Percentiles rank a stretch among this genome's conserved stretches.
Conservation (phyloP, 2,113 vertebrate species). For the Phylloscopus trochilus region DNA sequence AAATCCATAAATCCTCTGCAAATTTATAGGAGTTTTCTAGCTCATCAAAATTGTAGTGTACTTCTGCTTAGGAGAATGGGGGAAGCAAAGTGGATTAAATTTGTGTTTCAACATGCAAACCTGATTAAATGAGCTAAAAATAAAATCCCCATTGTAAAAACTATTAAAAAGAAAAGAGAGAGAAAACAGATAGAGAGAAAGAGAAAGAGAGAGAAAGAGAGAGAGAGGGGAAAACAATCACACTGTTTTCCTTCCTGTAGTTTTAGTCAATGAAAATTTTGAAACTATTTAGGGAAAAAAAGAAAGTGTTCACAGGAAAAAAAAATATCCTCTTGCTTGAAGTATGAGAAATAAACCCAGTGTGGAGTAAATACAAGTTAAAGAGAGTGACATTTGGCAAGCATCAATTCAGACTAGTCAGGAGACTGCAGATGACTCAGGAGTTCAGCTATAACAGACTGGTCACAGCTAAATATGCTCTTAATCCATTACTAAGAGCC, state of each 20-base stretch:
- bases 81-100: neutral
- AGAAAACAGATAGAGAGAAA: too few relatives aligned
- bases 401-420: neutral
- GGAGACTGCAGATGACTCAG: neutral
- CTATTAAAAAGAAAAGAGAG: neutral
- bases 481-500: slow-evolving; percentile 28
- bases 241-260: neutral
- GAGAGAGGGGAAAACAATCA: neutral
- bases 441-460: neutral
- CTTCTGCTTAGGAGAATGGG: neutral
- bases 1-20: neutral
- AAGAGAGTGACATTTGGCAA: neutral
- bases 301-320: neutral
- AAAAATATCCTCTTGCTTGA: neutral
- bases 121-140: neutral
- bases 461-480: neutral
- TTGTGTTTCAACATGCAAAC: neutral
- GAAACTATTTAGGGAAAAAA: neutral
- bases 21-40: neutral
- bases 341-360: neutral
- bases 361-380: neutral
- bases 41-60: neutral
- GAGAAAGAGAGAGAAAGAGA: too few relatives aligned
- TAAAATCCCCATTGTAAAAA: neutral
- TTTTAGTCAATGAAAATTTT: neutral